A percentile compares a stretch with the other conserved stretches of the same genome.
These are phyloP conservation scores for Andrena marginata DNA, from an alignment of 2,888 invertebrate species.

Conservation along the genomic window DNA sequence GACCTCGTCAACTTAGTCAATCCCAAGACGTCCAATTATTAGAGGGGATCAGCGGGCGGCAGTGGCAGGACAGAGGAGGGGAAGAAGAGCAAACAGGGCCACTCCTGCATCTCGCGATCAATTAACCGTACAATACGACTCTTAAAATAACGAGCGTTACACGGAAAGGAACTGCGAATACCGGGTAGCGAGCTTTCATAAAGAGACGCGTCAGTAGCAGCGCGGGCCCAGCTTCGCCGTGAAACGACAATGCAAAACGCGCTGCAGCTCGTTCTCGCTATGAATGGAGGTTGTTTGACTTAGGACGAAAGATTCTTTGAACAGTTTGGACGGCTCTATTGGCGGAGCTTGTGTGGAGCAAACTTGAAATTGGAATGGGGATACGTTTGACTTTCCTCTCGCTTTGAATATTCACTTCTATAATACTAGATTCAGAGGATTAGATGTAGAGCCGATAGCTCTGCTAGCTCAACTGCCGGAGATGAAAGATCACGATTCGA, in stretches of 20 bases:
- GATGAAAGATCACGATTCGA: too few relatives aligned
- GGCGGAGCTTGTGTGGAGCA: neutral
- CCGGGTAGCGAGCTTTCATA: neutral
- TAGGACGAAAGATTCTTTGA: slow-evolving; percentile 9
- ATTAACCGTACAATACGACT: slow-evolving; percentile 28
- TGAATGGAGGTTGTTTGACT: slow-evolving; percentile 6
- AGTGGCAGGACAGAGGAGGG: neutral
- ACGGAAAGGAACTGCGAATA: neutral
- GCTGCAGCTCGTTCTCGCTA: neutral
- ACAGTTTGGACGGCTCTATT: neutral
- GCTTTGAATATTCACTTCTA: too few relatives aligned
- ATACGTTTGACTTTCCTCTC: too few relatives aligned
- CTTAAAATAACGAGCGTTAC: slow-evolving; percentile 16
- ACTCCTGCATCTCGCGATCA: slow-evolving; percentile 46
- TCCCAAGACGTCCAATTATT: slow-evolving; percentile 70
- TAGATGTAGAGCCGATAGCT: too few relatives aligned
- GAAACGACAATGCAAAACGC: slow-evolving; percentile 19
- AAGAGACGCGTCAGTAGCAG: neutral
- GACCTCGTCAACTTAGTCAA: slow-evolving; percentile 46
- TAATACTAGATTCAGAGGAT: too few relatives aligned
- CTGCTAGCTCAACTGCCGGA: too few relatives aligned
- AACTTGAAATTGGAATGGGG: neutral
- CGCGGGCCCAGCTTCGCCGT: neutral
- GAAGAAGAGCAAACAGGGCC: slow-evolving; percentile 44
- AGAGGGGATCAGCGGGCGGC: slow-evolving; percentile 37